Evolutionary conservation across 2,888 invertebrate species (phyloP).

Genomic region (Orthosia gracilis): DNA sequence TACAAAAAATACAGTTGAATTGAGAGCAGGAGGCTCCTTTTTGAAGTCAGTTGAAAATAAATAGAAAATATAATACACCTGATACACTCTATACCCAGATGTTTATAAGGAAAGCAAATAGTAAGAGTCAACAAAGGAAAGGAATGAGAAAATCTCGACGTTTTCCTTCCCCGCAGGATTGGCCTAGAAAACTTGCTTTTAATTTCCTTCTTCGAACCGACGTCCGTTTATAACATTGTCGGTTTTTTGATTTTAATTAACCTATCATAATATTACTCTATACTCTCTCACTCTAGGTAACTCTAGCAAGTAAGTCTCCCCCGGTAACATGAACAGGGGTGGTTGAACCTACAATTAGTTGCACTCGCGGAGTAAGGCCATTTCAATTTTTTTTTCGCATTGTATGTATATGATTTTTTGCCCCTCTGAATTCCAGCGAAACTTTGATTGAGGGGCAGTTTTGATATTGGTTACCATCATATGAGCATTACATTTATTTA

Average conservation of each 20-base stretch:
- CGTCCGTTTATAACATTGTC: background rate
- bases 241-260: background rate
- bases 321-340: too few species aligned
- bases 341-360: too few species aligned
- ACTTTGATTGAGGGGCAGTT: background rate
- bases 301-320: too few species aligned
- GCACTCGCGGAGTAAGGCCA: too few species aligned
- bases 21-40: too few species aligned
- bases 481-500: background rate
- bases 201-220: constrained; percentile 2
- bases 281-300: too few species aligned
- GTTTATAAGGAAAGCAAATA: constrained; percentile 28
- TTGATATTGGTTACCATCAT: background rate
- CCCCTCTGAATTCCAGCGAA: background rate
- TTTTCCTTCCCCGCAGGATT: constrained; percentile 3
- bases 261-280: too few species aligned
- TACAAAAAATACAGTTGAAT: too few species aligned
- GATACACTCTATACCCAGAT: constrained; percentile 14
- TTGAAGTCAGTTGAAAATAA: too few species aligned
- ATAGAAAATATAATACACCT: background rate
- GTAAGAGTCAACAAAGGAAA: constrained; percentile 28
- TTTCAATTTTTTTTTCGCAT: too few species aligned
- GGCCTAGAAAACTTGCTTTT: constrained; percentile 20
- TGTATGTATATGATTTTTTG: background rate
- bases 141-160: constrained; percentile 6